Percentiles rank a stretch among this genome's conserved stretches.
phyloP scores from a whole-genome alignment of 2,113 vertebrate genomes.

The Oryzias woworae region DNA sequence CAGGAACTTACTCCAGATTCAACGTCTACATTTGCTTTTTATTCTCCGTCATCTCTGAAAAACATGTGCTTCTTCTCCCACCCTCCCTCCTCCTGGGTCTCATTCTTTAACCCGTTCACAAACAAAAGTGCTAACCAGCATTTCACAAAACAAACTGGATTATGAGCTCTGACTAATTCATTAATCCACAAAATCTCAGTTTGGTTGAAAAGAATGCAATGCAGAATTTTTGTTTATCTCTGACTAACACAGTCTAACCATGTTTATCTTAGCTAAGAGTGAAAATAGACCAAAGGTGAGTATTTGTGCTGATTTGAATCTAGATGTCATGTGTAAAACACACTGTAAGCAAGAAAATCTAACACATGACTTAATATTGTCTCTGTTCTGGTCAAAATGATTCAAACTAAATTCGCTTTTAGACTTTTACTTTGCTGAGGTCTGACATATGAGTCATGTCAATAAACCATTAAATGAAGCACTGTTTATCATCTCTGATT shows the following conservation, averaged over 20 bases:
- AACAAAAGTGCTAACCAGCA: constrained; percentile 9
- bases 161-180: constrained; percentile 4
- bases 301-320: constrained; percentile 9
- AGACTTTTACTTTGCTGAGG: background rate
- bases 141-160: constrained; percentile 1
- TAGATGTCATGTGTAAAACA: constrained; percentile 8
- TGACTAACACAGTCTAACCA: constrained; percentile 30
- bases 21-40: constrained; percentile 35
- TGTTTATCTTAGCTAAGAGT: constrained; percentile 9
- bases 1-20: constrained; percentile 51
- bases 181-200: background rate
- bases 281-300: constrained; percentile 15
- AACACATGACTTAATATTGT: background rate
- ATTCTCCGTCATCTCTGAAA: constrained; percentile 37
- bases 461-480: constrained; percentile 5
- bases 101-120: constrained; percentile 41
- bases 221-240: constrained; percentile 27
- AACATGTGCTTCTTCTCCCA: constrained; percentile 39
- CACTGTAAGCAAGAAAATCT: background rate
- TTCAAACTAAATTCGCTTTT: too few relatives aligned
- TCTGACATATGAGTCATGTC: constrained; percentile 23
- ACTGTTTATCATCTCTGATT: background rate
- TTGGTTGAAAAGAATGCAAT: constrained; percentile 4
- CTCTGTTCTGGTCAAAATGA: background rate
- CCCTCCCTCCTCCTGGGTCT: constrained; percentile 18